These are phyloP conservation scores for Varanus salvator DNA, from an alignment of 2,113 vertebrate genomes.

Conservation along the genomic window DNA sequence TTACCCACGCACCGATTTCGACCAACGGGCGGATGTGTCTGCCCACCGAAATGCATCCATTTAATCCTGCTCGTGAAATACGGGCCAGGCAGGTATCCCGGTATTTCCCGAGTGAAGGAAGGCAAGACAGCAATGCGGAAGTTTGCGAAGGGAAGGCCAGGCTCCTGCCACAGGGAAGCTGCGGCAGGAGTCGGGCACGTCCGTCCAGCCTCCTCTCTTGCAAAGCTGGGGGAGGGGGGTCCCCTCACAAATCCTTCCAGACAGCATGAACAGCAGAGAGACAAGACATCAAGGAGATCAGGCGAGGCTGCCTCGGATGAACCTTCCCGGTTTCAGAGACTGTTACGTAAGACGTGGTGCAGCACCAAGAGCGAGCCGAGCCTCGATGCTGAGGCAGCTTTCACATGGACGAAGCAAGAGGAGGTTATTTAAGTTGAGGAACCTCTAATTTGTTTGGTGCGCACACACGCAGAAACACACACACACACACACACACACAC, in stretches of 20 bases:
- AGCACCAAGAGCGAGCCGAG: neutral
- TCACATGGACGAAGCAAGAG: neutral
- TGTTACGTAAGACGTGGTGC: conserved; percentile 35
- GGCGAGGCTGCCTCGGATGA: conserved; percentile 68
- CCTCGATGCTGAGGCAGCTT: neutral
- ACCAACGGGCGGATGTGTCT: neutral
- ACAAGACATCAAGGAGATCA: conserved; percentile 53
- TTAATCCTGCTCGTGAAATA: neutral
- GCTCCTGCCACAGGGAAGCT: neutral
- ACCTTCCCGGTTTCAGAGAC: conserved; percentile 54
- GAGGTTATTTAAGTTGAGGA: neutral
- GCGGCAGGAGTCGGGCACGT: neutral
- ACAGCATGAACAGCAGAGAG: conserved; percentile 56
- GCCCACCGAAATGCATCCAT: neutral
- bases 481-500: no score
- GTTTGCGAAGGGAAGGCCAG: conserved; percentile 12
- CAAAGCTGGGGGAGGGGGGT: conserved; percentile 7
- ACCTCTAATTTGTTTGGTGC: neutral
- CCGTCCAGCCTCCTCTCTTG: conserved; percentile 36
- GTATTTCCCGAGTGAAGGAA: neutral
- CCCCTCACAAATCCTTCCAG: conserved; percentile 65
- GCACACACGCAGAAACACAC: no score
- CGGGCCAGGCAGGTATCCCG: neutral
- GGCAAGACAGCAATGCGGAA: no score
- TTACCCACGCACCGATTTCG: neutral